These are phyloP conservation scores for Drosophila suzukii DNA, from an alignment of 1,140 invertebrate genomes.

Conservation along the genomic window DNA sequence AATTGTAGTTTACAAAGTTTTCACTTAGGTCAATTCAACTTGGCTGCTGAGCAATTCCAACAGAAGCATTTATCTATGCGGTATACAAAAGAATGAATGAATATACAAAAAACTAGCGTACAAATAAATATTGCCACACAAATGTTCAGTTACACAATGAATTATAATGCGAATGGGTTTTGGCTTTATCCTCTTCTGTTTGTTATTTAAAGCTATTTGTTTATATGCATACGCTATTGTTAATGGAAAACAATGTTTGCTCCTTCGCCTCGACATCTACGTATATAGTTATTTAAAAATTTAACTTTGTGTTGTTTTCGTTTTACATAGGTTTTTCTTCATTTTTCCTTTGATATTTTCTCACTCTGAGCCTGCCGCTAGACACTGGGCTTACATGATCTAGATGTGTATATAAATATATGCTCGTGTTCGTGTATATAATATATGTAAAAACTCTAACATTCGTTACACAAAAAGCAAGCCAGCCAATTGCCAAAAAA, in stretches of 20 bases:
- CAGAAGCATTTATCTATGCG: conserved; percentile 60
- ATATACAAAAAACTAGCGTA: conserved; percentile 43
- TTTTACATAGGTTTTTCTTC: conserved; percentile 19
- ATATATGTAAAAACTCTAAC: conserved; percentile 71
- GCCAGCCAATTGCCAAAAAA: conserved; percentile 56
- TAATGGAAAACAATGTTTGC: conserved; percentile 73
- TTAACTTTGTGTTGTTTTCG: conserved; percentile 46
- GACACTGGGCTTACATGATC: conserved; percentile 73
- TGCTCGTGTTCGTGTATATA: conserved; percentile 46
- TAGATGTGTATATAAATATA: conserved; percentile 52
- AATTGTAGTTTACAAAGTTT: conserved; percentile 71
- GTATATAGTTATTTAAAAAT: conserved; percentile 56
- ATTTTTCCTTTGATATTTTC: conserved; percentile 58
- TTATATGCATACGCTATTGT: conserved; percentile 73
- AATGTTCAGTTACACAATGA: conserved; percentile 32
- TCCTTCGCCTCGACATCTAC: conserved; percentile 33
- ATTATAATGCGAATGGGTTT: conserved; percentile 32
- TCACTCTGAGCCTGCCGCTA: conserved; percentile 76
- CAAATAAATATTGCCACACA: conserved; percentile 48
- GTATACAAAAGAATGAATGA: conserved; percentile 44
- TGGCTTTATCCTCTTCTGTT: conserved; percentile 10
- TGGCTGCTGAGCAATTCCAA: conserved; percentile 39
- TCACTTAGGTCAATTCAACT: conserved; percentile 50
- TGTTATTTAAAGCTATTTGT: conserved; percentile 79
- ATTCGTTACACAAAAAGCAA: conserved; percentile 74